A percentile compares a stretch with the other conserved stretches of the same genome.
These are phyloP conservation scores for Xestobium rufovillosum DNA, from an alignment of 2,888 invertebrate species.

Conservation along the genomic window DNA sequence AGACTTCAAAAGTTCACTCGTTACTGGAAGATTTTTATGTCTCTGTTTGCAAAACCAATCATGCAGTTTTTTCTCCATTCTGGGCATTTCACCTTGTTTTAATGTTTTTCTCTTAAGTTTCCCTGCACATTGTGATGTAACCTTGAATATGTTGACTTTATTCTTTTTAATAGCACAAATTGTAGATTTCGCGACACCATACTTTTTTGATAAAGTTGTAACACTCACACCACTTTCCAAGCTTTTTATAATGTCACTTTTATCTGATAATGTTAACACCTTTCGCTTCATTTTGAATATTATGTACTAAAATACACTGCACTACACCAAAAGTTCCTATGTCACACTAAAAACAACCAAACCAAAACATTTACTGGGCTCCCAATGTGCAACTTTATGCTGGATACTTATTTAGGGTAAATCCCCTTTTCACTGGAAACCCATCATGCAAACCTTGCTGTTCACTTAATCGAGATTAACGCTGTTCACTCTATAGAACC, in stretches of 20 bases:
- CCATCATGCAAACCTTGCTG: too few species aligned
- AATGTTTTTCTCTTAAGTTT: conserved; percentile 15
- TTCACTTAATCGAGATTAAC: too few species aligned
- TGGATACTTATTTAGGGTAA: too few species aligned
- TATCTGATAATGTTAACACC: conserved; percentile 5
- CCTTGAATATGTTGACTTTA: conserved; percentile 1
- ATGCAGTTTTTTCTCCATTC: conserved; percentile 6
- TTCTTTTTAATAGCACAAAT: conserved; percentile 9
- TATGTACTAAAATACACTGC: too few species aligned
- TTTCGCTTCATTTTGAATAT: conserved; percentile 6
- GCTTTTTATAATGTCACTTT: conserved; percentile 4
- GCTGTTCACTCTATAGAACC: too few species aligned
- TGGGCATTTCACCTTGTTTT: conserved; percentile 6
- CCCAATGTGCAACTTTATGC: too few species aligned
- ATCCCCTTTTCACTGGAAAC: too few species aligned
- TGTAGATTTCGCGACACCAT: conserved; percentile 10
- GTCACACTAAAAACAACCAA: too few species aligned
- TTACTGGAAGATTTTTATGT: conserved; percentile 6
- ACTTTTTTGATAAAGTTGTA: conserved; percentile 8
- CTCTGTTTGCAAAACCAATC: conserved; percentile 9
- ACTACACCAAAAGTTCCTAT: conserved; percentile 2
- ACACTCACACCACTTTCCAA: conserved; percentile 7
- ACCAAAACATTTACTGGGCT: too few species aligned
- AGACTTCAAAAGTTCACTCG: conserved; percentile 6
- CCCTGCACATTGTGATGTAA: not conserved